Evolutionary conservation across 2,888 invertebrate genomes (phyloP), one percentile per base, ranked within the genome.

Genomic region (Patella ulyssiponensis): DNA sequence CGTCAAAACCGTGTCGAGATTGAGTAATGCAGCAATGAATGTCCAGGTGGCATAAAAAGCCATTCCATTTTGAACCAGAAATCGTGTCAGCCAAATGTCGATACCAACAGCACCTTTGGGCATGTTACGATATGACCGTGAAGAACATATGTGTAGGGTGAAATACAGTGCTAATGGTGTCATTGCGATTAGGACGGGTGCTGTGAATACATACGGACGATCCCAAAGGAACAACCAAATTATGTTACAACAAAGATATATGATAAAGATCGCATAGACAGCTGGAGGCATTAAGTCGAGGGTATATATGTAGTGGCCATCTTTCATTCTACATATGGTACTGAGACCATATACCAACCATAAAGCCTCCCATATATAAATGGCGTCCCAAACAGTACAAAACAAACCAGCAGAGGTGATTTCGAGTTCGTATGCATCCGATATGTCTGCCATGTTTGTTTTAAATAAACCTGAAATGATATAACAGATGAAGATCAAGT

Each of bases 21-120:
- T 90, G 5, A 89, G 80, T 44, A 89, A 80, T 7, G 89, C 84
- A 12, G 89, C 90, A 11, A 90, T 82, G 9, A 87, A 86, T 9
- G 85, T 85, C 89, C 89, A 90, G 0, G 87, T 84, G 1, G 88
- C 88, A 78, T 88, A 90, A 75, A 89, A 86, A 7, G 87, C 87
- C n/a, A 90, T 76, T 3, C 89, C 89, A 80, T 90, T 90, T 74
- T 89, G 88, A 9, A 89, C 83, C n/a, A 90, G 77, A 20, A 89
- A 77, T 71, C 90, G 77, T 7, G 86, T 83, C 9, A 89, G 72
- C 89, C 89, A 89, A 20, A 89, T 81, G 54, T 89, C 89, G n/a
- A 83, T 80, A 33, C 51, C 76, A 20, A 85, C 74, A n/a, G 79
- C 81, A n/a, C 81, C 74, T 44, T 81, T 80, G 15, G 74, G 74